Conservation (phyloP, 2,113 vertebrate genomes). For the Agelaius phoeniceus region DNA sequence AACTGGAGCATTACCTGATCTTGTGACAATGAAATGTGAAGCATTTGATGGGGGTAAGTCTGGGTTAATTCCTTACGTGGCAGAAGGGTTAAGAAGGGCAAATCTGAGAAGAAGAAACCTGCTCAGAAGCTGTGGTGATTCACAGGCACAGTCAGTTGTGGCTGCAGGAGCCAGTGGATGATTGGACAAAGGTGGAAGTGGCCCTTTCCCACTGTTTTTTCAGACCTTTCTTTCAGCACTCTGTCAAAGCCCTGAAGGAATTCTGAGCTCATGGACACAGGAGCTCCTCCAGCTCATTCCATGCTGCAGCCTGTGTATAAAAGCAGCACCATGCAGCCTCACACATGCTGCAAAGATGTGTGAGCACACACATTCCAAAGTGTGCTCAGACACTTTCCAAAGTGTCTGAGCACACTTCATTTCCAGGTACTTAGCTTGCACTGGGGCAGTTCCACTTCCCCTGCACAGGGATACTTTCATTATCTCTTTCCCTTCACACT, state of each 20-base stretch:
- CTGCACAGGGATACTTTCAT: not conserved
- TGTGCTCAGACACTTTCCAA: not conserved
- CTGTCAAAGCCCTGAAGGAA: not conserved
- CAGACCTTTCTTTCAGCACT: not conserved
- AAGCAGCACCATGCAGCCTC: not conserved
- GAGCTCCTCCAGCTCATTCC: not conserved
- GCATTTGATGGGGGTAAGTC: not conserved
- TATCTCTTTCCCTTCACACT: not conserved
- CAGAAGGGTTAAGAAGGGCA: not conserved
- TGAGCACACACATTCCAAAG: no score
- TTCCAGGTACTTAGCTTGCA: not conserved
- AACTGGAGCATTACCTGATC: not conserved
- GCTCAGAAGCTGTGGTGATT: not conserved
- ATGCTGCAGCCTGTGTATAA: not conserved
- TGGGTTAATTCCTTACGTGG: not conserved
- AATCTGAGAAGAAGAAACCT: not conserved
- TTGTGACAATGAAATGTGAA: not conserved
- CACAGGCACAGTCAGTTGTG: not conserved
- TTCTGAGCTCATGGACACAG: not conserved
- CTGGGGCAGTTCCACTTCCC: not conserved
- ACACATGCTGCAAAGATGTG: accelerated
- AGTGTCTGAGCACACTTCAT: not conserved
- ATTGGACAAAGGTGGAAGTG: not conserved
- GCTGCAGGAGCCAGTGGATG: not conserved
- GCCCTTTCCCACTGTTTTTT: not conserved